phyloP scores from a whole-genome alignment of 1,140 invertebrate genomes.

The Papilio helenus region DNA sequence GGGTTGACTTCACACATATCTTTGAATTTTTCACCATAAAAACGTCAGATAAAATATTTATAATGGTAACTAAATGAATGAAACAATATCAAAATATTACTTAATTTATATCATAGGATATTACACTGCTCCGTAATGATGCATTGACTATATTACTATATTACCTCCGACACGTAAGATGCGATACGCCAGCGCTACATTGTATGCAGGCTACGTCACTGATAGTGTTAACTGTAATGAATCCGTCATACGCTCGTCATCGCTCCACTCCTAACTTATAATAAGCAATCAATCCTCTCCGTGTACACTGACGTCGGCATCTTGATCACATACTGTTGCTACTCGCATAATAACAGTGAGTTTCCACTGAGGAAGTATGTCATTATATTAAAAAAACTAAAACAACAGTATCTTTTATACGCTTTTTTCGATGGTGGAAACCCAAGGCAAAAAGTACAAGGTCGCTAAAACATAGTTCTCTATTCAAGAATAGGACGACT shows the following conservation, averaged over 20 bases:
- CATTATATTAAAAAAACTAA: too few relatives aligned
- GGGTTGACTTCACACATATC: too few relatives aligned
- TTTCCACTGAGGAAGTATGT: background rate
- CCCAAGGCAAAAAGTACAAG: too few relatives aligned
- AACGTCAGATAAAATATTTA: too few relatives aligned
- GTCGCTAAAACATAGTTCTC: too few relatives aligned
- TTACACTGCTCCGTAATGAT: background rate
- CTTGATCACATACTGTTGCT: slow-evolving; percentile 55
- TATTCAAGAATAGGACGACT: background rate
- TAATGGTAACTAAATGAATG: background rate
- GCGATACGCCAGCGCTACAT: slow-evolving; percentile 19
- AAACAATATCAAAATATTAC: background rate
- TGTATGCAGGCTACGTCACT: slow-evolving; percentile 26
- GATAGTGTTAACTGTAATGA: slow-evolving; percentile 37
- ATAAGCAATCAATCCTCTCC: slow-evolving; percentile 43
- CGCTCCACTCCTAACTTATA: slow-evolving; percentile 38
- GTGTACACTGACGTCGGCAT: slow-evolving; percentile 48
- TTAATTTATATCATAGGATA: background rate
- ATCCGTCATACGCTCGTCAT: slow-evolving; percentile 33
- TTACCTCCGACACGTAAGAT: slow-evolving; percentile 20
- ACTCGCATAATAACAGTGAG: slow-evolving; percentile 34
- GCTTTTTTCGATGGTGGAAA: too few relatives aligned
- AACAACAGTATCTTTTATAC: too few relatives aligned
- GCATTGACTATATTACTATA: slow-evolving; percentile 3
- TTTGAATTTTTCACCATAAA: too few relatives aligned